Evolutionary conservation across 92 coral and sea anemone species (phyloP).

Genomic region (Heteractis magnifica): DNA sequence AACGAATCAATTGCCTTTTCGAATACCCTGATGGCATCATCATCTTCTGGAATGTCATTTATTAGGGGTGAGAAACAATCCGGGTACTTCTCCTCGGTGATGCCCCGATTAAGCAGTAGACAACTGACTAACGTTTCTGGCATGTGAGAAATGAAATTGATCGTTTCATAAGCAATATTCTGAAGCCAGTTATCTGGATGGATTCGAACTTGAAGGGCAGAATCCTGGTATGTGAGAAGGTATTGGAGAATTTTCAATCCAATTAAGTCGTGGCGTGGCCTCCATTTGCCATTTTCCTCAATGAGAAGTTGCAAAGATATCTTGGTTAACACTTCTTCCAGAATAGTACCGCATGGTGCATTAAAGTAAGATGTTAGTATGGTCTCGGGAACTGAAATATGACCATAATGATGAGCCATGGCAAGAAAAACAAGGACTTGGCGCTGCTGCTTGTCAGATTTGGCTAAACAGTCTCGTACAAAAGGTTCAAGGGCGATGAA

Average conservation of each 20-base stretch:
- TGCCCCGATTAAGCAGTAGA: conserved; percentile 28
- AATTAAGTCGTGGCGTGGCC: conserved; percentile 51
- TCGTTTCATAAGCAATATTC: conserved; percentile 46
- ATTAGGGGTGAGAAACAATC: conserved; percentile 43
- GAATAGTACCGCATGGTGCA: conserved; percentile 13
- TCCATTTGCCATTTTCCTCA: conserved; percentile 58
- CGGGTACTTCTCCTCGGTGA: not conserved
- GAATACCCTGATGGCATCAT: conserved; percentile 55
- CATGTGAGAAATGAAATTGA: conserved; percentile 44
- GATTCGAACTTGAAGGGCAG: not conserved
- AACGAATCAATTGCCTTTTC: conserved; percentile 51
- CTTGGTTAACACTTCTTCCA: conserved; percentile 32
- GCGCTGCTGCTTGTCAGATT: not conserved
- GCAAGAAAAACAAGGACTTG: conserved; percentile 52
- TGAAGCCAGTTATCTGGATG: conserved; percentile 50
- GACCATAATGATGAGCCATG: conserved; percentile 62
- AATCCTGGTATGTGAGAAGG: conserved; percentile 22
- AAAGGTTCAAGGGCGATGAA: conserved; percentile 54
- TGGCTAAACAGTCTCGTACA: conserved; percentile 42
- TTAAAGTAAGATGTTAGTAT: conserved; percentile 20
- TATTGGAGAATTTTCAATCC: conserved; percentile 27
- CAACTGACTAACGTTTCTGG: conserved; percentile 35
- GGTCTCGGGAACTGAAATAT: conserved; percentile 18
- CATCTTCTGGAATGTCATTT: conserved; percentile 44
- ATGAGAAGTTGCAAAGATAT: conserved; percentile 39